phyloP scores from a whole-genome alignment of 2,113 vertebrate genomes.

The Hypomesus transpacificus region DNA sequence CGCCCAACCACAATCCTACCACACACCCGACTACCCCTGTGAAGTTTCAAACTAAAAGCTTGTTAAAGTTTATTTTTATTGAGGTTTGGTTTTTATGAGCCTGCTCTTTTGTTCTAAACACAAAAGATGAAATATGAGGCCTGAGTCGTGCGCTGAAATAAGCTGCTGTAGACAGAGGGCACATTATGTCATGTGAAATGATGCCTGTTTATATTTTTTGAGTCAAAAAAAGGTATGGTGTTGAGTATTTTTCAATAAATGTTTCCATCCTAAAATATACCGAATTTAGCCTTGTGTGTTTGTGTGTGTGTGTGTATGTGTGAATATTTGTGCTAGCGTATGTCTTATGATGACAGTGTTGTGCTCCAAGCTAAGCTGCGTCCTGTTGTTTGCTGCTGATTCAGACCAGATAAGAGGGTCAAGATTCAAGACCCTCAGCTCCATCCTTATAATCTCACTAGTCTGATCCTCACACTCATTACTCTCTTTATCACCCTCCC shows the following conservation, averaged over 20 bases:
- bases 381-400: too few relatives aligned
- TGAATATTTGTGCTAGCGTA: neutral
- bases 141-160: constrained; percentile 20
- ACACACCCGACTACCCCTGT: constrained; percentile 39
- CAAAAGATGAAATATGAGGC: constrained; percentile 27
- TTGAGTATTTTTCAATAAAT: neutral
- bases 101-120: constrained; percentile 28
- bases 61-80: constrained; percentile 34
- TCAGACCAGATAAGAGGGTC: too few relatives aligned
- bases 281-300: neutral
- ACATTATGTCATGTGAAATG: neutral
- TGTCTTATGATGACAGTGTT: neutral
- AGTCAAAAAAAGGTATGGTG: neutral
- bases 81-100: constrained; percentile 31
- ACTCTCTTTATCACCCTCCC: too few relatives aligned
- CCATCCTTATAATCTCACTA: too few relatives aligned
- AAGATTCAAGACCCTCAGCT: too few relatives aligned
- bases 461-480: too few relatives aligned
- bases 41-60: constrained; percentile 32
- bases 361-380: neutral
- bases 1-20: constrained; percentile 35
- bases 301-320: neutral
- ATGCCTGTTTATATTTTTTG: neutral
- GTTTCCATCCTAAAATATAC: neutral
- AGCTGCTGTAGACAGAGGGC: neutral